Percentiles rank a stretch among this genome's conserved stretches.
Evolutionary conservation across 2,888 invertebrate species (phyloP).

Genomic region (Synanthedon formicaeformis): DNA sequence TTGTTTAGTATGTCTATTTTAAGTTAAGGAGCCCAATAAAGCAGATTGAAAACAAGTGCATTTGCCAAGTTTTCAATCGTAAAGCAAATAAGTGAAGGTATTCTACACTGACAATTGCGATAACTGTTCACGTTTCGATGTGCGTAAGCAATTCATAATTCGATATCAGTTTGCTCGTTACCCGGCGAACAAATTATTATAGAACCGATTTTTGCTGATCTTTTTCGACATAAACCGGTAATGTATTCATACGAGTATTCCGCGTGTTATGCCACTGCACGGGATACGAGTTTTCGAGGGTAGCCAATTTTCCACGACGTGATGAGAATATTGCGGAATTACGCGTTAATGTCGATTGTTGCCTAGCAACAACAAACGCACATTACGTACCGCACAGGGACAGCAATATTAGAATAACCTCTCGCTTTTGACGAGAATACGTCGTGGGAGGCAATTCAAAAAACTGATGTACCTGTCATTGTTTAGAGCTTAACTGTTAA

Average conservation of each 20-base stretch:
- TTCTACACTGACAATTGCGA: not conserved
- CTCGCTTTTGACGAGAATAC: not conserved
- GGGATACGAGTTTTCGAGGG: constrained; percentile 28
- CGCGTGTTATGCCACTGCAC: constrained; percentile 30
- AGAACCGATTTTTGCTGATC: not conserved
- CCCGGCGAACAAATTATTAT: not conserved
- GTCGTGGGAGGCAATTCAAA: too few species aligned
- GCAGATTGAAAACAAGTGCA: too few species aligned
- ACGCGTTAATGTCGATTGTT: constrained; percentile 28
- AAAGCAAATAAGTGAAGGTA: too few species aligned
- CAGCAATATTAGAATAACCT: too few species aligned
- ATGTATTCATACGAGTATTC: constrained; percentile 37
- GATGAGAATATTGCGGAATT: constrained; percentile 34
- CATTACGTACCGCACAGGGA: too few species aligned
- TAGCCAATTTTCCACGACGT: constrained; percentile 40
- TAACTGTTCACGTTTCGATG: not conserved
- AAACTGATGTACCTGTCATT: too few species aligned
- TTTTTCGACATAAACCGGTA: constrained; percentile 26
- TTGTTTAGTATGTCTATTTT: too few species aligned
- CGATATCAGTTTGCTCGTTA: not conserved
- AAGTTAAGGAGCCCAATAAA: too few species aligned
- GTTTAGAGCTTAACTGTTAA: too few species aligned
- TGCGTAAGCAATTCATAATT: not conserved
- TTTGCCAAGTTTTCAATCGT: not conserved
- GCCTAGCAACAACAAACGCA: constrained; percentile 15